A percentile compares a stretch with the other conserved stretches of the same genome.
Evolutionary conservation across 1,140 invertebrate species (phyloP).

Genomic region (Homalodisca vitripennis): DNA sequence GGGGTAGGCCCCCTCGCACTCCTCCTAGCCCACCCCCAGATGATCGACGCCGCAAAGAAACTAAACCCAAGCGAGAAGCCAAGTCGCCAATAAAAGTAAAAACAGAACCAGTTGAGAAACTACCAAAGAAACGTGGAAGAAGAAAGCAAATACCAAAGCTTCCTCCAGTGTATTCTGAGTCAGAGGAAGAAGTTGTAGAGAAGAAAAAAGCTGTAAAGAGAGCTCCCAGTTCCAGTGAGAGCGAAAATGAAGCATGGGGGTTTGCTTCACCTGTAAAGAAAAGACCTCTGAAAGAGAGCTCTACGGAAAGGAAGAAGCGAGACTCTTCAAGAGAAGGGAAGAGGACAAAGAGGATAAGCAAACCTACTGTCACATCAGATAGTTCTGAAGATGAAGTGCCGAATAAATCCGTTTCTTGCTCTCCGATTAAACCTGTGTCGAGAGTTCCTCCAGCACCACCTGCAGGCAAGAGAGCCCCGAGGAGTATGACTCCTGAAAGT

Average conservation of each 20-base stretch:
- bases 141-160: constrained; percentile 33
- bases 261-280: constrained; percentile 28
- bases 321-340: constrained; percentile 31
- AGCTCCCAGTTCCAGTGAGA: constrained; percentile 28
- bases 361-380: constrained; percentile 15
- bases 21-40: constrained; percentile 11
- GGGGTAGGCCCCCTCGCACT: constrained; percentile 2
- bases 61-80: not conserved
- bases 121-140: constrained; percentile 32
- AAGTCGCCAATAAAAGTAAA: constrained; percentile 3
- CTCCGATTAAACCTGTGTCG: constrained; percentile 37
- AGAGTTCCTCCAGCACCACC: constrained; percentile 36
- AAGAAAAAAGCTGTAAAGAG: constrained; percentile 33
- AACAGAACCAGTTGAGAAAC: constrained; percentile 2
- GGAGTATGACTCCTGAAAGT: constrained; percentile 35
- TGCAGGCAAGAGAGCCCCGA: constrained; percentile 34
- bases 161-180: constrained; percentile 36
- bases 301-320: constrained; percentile 32
- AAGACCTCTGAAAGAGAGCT: constrained; percentile 32
- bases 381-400: constrained; percentile 39
- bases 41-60: not conserved
- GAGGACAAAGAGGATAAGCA: constrained; percentile 8
- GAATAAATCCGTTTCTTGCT: constrained; percentile 28
- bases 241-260: constrained; percentile 31
- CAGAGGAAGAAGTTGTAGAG: constrained; percentile 39